Conservation (phyloP, 2,888 invertebrate genomes). For the Andrena dorsata region DNA sequence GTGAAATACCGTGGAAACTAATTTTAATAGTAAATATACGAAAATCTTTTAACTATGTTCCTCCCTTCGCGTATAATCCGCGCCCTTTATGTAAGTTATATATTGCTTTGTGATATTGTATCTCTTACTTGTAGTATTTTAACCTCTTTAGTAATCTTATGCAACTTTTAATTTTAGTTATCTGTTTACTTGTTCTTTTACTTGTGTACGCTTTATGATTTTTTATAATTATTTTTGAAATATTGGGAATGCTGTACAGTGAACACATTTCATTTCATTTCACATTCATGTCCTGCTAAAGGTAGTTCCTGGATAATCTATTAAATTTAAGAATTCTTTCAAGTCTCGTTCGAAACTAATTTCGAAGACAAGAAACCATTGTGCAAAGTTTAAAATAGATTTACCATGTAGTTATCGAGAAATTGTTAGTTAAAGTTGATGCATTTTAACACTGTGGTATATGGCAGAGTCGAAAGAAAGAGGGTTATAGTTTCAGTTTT, state of each 20-base stretch:
- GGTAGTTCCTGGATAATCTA: no score
- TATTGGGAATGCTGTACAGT: neutral
- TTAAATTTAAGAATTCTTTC: no score
- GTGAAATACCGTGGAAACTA: neutral
- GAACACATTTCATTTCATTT: neutral
- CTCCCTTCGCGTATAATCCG: constrained; percentile 45
- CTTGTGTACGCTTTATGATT: neutral
- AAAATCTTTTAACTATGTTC: constrained; percentile 48
- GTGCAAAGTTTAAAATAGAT: no score
- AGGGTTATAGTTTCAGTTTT: no score
- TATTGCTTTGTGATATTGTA: neutral
- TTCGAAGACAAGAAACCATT: no score
- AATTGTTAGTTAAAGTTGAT: no score
- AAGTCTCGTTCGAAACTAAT: no score
- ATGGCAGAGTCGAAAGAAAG: no score
- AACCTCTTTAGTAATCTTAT: constrained; percentile 58
- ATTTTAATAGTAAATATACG: constrained; percentile 21
- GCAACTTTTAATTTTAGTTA: constrained; percentile 40
- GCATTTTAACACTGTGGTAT: no score
- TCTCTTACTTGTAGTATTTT: constrained; percentile 5
- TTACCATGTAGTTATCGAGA: no score
- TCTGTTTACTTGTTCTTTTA: constrained; percentile 12
- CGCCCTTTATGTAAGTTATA: constrained; percentile 58
- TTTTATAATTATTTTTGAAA: neutral
- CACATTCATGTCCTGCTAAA: neutral